Base-by-base conservation (phyloP, 1,140 invertebrate species). In the Tetranychus urticae region DNA sequence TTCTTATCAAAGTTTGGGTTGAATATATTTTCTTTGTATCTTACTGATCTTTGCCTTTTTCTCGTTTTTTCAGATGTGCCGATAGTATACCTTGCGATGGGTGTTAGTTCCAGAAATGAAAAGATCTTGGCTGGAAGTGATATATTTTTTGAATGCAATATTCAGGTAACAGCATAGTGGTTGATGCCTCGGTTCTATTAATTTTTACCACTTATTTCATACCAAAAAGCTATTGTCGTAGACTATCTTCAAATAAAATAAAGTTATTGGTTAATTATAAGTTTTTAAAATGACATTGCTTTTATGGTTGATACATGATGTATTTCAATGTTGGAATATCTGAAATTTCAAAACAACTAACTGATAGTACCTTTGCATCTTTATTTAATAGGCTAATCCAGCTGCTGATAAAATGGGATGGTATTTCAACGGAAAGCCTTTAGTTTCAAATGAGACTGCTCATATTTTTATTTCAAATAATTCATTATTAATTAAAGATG, bases 141-240 rank as follows among this genome's bases (percentile, higher is more conserved):
- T 72, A 86, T 90, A 54, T 89, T 88, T 71, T 85, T 90, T 67
- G 86, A 89, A 72, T 89, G 86, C 72, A 85, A 83, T 70, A 58
- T 65, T 60, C 59, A 65, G 59, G 64, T 65, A 60, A 59, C 5
- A 6, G 48, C 1, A 23, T 52, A n/a, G 48, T n/a, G n/a, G n/a
- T n/a, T n/a, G n/a, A n/a, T n/a, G n/a, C n/a, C n/a, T n/a, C n/a
- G n/a, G n/a, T n/a, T n/a, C n/a, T n/a, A n/a, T n/a, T n/a, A n/a
- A n/a, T n/a, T n/a, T n/a, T n/a, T n/a, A n/a, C n/a, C n/a, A n/a
- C n/a, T n/a, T n/a, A n/a, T n/a, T n/a, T n/a, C n/a, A n/a, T n/a
- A n/a, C n/a, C n/a, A n/a, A n/a, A n/a, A n/a, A n/a, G n/a, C n/a
- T n/a, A n/a, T n/a, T n/a, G n/a, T n/a, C n/a, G n/a, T n/a, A n/a